phyloP scores from a whole-genome alignment of 2,113 vertebrate genomes.

The Sardina pilchardus region DNA sequence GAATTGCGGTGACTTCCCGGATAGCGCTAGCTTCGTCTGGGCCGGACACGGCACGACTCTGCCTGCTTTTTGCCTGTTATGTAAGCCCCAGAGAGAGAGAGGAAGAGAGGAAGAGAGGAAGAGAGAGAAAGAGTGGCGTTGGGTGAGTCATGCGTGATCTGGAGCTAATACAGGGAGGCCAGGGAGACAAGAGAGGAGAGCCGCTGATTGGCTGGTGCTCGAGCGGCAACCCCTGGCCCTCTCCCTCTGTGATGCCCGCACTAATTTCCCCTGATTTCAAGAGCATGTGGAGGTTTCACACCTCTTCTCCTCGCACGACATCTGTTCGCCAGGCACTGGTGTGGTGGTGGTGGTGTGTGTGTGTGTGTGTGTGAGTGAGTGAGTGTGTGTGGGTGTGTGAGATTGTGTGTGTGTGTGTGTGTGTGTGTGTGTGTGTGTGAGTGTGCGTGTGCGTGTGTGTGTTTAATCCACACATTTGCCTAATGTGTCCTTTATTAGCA shows the following conservation, averaged over 20 bases:
- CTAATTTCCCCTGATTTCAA: slow-evolving; percentile 39
- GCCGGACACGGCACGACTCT: not conserved
- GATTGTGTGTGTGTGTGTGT: slow-evolving; percentile 36
- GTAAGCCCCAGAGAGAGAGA: not conserved
- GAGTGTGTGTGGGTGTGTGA: slow-evolving; percentile 18
- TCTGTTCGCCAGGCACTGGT: not conserved
- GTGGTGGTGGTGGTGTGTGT: not conserved
- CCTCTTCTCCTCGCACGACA: slow-evolving; percentile 43
- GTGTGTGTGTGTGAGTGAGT: slow-evolving; percentile 30
- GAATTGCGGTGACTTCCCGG: not conserved
- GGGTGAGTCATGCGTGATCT: not conserved
- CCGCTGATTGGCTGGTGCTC: not conserved
- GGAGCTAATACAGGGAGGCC: not conserved
- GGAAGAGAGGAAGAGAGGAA: too few relatives aligned
- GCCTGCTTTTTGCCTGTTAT: not conserved
- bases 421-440: not conserved
- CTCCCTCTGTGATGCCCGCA: slow-evolving; percentile 25
- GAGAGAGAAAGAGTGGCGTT: not conserved
- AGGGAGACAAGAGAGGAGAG: not conserved
- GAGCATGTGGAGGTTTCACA: slow-evolving; percentile 34
- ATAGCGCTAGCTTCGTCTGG: not conserved
- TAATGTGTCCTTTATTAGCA: slow-evolving; percentile 51
- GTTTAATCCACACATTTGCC: slow-evolving; percentile 43
- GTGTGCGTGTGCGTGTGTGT: slow-evolving; percentile 32
- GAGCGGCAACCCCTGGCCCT: not conserved